Percentiles rank a stretch among this genome's conserved stretches.
phyloP scores from a whole-genome alignment of 2,797 vertebrate genomes.

The Paramormyrops hopkinsi region DNA sequence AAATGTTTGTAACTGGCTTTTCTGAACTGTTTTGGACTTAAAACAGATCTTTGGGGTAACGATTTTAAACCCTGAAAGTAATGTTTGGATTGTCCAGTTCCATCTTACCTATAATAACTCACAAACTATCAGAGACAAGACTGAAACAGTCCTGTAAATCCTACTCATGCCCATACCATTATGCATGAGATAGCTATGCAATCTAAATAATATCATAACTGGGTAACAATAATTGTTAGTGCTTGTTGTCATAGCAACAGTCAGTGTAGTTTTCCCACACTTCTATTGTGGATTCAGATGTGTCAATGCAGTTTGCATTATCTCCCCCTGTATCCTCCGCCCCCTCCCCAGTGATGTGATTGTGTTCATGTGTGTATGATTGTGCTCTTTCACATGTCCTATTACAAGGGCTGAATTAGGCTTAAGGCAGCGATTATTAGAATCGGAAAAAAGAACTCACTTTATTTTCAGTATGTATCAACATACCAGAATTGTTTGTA shows the following conservation, averaged over 20 bases:
- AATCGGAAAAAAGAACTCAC: background rate
- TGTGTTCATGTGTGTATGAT: background rate
- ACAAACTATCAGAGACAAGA: background rate
- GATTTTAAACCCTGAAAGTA: background rate
- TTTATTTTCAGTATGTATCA: background rate
- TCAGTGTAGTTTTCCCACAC: background rate
- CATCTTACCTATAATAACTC: background rate
- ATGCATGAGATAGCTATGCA: background rate
- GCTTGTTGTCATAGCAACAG: background rate
- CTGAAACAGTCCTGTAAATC: background rate
- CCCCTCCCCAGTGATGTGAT: background rate
- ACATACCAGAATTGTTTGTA: background rate
- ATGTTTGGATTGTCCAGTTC: background rate
- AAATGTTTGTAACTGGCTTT: background rate
- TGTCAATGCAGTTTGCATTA: background rate
- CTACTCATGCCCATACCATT: background rate
- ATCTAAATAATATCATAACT: background rate
- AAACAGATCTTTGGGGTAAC: background rate
- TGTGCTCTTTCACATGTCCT: background rate
- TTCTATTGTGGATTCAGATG: background rate
- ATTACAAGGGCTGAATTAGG: background rate
- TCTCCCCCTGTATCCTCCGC: background rate
- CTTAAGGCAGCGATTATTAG: background rate
- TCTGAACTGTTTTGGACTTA: background rate
- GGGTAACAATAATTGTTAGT: background rate